Evolutionary conservation across 2,113 vertebrate genomes (phyloP).

Genomic region (Hiodon alosoides): DNA sequence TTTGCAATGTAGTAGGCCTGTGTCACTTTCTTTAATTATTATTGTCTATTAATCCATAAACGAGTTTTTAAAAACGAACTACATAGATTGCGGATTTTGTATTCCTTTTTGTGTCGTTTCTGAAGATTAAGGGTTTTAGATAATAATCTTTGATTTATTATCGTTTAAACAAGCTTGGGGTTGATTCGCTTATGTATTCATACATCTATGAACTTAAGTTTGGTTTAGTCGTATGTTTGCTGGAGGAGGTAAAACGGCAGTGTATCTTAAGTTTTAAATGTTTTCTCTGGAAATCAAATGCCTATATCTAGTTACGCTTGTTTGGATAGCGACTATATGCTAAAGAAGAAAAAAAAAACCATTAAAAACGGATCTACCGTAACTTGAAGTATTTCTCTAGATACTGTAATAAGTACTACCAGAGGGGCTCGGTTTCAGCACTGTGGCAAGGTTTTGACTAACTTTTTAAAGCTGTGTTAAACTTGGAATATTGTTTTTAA

Average conservation of each 20-base stretch:
- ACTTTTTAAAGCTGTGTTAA: neutral
- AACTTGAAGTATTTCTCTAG: slow-evolving; percentile 11
- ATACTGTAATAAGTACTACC: slow-evolving; percentile 5
- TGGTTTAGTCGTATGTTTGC: neutral
- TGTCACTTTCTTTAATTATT: slow-evolving; percentile 45
- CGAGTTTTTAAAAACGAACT: slow-evolving; percentile 49
- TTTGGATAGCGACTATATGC: neutral
- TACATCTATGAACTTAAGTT: slow-evolving; percentile 13
- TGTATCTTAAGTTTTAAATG: neutral
- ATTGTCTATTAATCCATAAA: slow-evolving; percentile 50
- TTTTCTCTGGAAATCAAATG: slow-evolving; percentile 12
- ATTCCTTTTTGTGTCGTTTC: slow-evolving; percentile 28
- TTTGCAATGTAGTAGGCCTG: slow-evolving; percentile 54
- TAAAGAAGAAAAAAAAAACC: neutral
- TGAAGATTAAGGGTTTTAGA: slow-evolving; percentile 43
- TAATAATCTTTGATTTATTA: slow-evolving; percentile 14
- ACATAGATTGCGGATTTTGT: slow-evolving; percentile 43
- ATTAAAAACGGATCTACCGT: neutral
- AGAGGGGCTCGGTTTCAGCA: neutral
- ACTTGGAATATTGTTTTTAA: neutral
- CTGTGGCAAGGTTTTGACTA: neutral
- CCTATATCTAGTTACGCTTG: neutral
- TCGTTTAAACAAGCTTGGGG: slow-evolving; percentile 6
- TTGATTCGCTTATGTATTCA: slow-evolving; percentile 21
- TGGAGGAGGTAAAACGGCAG: neutral